Conservation (phyloP, 1,140 invertebrate genomes). For the Araneus ventricosus region DNA sequence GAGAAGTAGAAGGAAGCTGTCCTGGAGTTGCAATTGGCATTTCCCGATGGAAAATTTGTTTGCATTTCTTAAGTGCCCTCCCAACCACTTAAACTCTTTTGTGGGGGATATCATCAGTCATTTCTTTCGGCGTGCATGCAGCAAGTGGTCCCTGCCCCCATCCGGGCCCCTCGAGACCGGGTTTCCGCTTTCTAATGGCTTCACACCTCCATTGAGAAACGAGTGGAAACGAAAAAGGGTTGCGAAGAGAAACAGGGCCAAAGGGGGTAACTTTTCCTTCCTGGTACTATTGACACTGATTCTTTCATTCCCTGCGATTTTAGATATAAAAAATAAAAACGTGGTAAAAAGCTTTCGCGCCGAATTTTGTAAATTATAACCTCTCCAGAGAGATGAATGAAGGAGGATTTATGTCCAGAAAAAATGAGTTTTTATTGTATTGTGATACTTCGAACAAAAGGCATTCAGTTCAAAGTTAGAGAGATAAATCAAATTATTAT, state of each 20-base stretch:
- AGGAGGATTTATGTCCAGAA: not conserved
- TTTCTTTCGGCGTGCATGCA: too few species aligned
- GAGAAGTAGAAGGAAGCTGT: not conserved
- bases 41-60: conserved; percentile 14
- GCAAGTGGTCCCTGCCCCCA: not conserved
- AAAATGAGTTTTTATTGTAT: not conserved
- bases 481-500: not conserved
- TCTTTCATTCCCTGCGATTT: not conserved
- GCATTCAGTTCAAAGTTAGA: not conserved
- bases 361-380: not conserved
- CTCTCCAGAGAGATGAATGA: not conserved
- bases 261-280: conserved; percentile 7
- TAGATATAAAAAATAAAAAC: too few species aligned
- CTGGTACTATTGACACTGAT: conserved; percentile 3
- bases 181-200: conserved; percentile 68
- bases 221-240: not conserved
- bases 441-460: not conserved
- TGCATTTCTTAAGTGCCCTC: not conserved
- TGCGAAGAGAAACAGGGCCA: conserved; percentile 24
- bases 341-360: not conserved
- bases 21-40: not conserved
- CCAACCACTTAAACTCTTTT: conserved; percentile 52
- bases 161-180: not conserved
- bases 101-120: conserved; percentile 41
- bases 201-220: conserved; percentile 29